Evolutionary conservation across 2,113 vertebrate species (phyloP).

Genomic region (Crotalus horridus): DNA sequence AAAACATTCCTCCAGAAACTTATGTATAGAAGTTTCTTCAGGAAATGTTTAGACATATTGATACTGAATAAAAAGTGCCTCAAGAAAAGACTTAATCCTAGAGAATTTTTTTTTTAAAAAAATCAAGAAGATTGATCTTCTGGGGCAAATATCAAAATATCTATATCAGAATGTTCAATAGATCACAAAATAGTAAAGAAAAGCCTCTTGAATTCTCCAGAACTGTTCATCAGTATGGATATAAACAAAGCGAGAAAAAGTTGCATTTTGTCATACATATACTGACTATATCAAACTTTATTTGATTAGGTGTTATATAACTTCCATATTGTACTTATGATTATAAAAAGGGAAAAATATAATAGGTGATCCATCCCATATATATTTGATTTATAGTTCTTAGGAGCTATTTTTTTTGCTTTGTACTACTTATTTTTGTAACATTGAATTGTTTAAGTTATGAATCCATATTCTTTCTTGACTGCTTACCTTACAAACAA

Average conservation of each 20-base stretch:
- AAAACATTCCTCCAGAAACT: not conserved
- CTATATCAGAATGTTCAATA: not conserved
- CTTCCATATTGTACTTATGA: not conserved
- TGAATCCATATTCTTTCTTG: not conserved
- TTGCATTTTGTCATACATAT: not conserved
- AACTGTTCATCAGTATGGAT: not conserved
- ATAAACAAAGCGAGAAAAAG: not conserved
- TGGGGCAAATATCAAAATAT: not conserved
- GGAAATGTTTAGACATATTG: not conserved
- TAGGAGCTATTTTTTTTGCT: not conserved
- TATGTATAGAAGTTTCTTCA: not conserved
- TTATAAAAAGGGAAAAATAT: not conserved
- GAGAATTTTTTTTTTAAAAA: not conserved
- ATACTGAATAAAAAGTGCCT: not conserved
- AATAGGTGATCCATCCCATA: not conserved
- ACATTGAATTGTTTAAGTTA: not conserved
- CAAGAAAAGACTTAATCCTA: not conserved
- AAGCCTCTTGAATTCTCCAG: not conserved
- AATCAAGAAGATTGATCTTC: not conserved
- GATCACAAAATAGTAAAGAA: not conserved
- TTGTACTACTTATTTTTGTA: not conserved
- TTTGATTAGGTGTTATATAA: not conserved
- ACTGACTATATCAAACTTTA: not conserved
- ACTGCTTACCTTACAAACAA: not conserved
- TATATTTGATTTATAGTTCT: not conserved